Evolutionary conservation across 35 echinoderm and acorn worm genomes (phyloP).

Genomic region (Acanthaster planci): DNA sequence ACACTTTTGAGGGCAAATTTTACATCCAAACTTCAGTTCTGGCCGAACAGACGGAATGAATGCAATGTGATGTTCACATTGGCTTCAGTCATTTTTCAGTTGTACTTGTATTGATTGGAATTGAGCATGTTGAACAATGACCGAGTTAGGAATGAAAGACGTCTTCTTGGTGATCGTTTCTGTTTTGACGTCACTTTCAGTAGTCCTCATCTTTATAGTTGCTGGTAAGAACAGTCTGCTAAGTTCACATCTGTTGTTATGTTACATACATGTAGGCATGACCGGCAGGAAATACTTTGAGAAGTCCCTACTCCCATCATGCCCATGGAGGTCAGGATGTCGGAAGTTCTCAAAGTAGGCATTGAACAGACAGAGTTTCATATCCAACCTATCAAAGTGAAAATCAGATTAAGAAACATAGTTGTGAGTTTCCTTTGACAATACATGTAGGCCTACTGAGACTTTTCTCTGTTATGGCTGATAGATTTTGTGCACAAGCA

Average conservation of each 20-base stretch:
- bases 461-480: too few species aligned
- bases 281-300: background rate
- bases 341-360: background rate
- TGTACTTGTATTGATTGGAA: too few species aligned
- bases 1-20: too few species aligned
- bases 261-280: background rate
- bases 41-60: too few species aligned
- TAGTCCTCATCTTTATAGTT: constrained; percentile 56
- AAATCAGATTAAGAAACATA: background rate
- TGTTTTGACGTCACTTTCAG: constrained; percentile 41
- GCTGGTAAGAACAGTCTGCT: constrained; percentile 26
- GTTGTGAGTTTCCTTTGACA: too few species aligned
- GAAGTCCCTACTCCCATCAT: background rate
- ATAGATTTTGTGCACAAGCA: too few species aligned
- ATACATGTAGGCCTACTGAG: too few species aligned
- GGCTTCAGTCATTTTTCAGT: too few species aligned
- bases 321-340: background rate
- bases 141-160: constrained; percentile 18
- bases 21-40: too few species aligned
- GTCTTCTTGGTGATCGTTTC: constrained; percentile 41
- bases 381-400: background rate
- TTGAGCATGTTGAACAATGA: too few species aligned
- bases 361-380: background rate
- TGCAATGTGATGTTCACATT: too few species aligned
- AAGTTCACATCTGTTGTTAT: background rate